phyloP scores from a whole-genome alignment of 2,113 vertebrate genomes.

The Hyaena hyaena region DNA sequence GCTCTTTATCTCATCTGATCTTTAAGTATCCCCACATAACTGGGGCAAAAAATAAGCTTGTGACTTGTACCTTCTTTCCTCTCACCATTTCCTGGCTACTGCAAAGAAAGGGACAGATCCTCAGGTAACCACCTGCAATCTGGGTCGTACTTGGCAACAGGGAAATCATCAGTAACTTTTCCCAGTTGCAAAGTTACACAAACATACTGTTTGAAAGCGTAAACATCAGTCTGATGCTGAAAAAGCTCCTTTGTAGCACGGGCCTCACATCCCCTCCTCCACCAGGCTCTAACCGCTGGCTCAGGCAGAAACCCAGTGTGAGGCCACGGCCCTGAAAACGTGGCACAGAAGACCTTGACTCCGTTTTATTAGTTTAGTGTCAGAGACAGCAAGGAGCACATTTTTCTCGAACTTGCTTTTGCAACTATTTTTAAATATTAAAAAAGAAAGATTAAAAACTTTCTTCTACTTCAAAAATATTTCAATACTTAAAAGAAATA shows the following conservation, averaged over 20 bases:
- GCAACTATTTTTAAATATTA: neutral
- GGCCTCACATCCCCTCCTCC: fast-evolving
- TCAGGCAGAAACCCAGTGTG: neutral
- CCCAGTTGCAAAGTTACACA: neutral
- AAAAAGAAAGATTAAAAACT: neutral
- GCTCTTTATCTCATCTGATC: neutral
- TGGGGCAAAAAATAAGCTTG: neutral
- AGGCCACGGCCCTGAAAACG: neutral
- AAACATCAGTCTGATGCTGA: neutral
- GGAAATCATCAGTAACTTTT: neutral
- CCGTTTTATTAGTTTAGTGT: neutral
- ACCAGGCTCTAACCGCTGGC: neutral
- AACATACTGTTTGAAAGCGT: neutral
- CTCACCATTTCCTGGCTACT: neutral
- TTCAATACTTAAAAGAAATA: neutral
- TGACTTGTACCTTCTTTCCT: neutral
- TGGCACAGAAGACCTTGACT: neutral
- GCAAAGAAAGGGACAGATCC: neutral
- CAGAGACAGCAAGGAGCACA: neutral
- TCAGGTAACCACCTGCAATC: neutral
- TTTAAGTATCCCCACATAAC: neutral
- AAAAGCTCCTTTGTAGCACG: neutral
- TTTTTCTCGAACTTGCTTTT: neutral
- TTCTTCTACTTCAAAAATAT: neutral
- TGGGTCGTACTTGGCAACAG: neutral